Conservation (phyloP, 2,113 vertebrate genomes). For the Halcyon senegalensis region DNA sequence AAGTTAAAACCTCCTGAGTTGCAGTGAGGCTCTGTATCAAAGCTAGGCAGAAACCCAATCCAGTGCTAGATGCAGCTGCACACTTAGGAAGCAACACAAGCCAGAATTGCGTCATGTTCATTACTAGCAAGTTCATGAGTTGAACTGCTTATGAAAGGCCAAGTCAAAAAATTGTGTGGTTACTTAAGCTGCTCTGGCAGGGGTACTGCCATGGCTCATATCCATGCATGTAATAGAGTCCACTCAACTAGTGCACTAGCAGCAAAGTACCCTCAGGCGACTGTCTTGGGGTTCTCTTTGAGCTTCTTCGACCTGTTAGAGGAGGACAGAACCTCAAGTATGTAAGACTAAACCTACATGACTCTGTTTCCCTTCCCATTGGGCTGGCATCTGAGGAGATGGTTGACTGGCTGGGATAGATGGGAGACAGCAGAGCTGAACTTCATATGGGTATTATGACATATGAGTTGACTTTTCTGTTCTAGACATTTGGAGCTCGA, state of each 20-base stretch:
- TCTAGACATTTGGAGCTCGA: background rate
- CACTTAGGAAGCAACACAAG: constrained; percentile 7
- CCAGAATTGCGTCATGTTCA: constrained; percentile 35
- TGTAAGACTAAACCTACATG: background rate
- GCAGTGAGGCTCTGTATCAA: background rate
- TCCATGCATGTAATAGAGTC: background rate
- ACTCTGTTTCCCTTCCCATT: background rate
- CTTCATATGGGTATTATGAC: background rate
- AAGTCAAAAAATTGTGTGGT: background rate
- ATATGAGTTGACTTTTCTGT: background rate
- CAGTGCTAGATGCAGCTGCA: constrained; percentile 31
- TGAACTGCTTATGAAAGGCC: background rate
- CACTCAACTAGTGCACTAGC: background rate
- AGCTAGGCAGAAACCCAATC: constrained; percentile 49
- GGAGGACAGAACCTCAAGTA: background rate
- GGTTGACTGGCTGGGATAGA: background rate
- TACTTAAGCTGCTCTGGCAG: background rate
- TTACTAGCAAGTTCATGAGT: constrained; percentile 2
- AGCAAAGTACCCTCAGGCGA: background rate
- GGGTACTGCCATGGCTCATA: background rate
- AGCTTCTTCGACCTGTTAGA: background rate
- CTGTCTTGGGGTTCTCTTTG: background rate
- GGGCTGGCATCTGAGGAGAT: background rate
- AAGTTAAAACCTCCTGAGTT: background rate
- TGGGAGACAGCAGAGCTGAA: background rate